Base-by-base conservation (phyloP, 2,888 invertebrate species). In the Dyspetes luteomarginatus region DNA sequence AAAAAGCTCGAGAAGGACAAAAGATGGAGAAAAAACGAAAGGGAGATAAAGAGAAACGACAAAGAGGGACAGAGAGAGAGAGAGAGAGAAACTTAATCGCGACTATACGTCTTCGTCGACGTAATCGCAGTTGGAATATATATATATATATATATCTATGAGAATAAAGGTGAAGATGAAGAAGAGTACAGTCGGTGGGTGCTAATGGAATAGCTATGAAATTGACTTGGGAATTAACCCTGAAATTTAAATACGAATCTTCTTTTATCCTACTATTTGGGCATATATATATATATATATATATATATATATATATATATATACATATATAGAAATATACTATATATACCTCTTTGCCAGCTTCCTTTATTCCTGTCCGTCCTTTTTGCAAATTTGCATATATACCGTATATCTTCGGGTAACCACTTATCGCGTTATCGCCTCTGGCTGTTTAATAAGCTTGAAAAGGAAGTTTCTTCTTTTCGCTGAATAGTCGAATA, bases 151-250 rank as follows among this genome's bases (percentile, higher is more conserved):
- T 24, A 24, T 4, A 12, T 52, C 3, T 52, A 36, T n/a, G n/a
- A 17, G 48, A 48, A 36, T 58, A 17, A 48, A 7, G 50, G 19
- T 22, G 65, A 58, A 41, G 28, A 74, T 41, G 75, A 58, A 43
- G 65, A 65, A 56, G 65, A n/a, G 9, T 36, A 36, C 36, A 36
- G 36, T 36, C 9, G 9, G 36, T 36, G 48, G 48, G 52, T 45
- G 67, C 58, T 77, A 82, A 79, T 82, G 81, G 79, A 84, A 81
- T 72, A 77, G 80, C 69, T 65, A 78, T 80, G 74, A 77, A 82
- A 84, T 82, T 81, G 79, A 81, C 84, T 82, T 78, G 69, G 60
- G 69, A 84, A 81, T 84, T 81, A 84, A 74, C 78, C 78, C 79
- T 78, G 67, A 71, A 79, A 80, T 81, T 78, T 72, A 67, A 80